These are phyloP conservation scores for Melopsittacus undulatus DNA, from an alignment of 2,797 vertebrate species.

Conservation along the genomic window DNA sequence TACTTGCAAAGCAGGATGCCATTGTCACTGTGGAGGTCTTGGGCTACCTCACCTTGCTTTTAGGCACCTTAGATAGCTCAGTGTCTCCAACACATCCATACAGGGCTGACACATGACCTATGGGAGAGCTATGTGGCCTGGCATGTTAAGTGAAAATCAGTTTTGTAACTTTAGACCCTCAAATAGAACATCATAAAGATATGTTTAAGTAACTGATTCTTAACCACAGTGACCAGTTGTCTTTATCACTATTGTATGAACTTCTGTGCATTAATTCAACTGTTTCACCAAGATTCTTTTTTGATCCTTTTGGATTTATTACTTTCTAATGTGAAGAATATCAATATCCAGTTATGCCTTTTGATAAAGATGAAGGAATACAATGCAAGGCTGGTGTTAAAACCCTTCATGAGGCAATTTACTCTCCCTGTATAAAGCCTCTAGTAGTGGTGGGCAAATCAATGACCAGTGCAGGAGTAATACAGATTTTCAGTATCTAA, in stretches of 20 bases:
- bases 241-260: not conserved
- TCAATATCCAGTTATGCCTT: not conserved
- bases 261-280: not conserved
- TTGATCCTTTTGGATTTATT: not conserved
- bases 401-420: not conserved
- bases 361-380: not conserved
- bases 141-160: not conserved
- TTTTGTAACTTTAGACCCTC: not conserved
- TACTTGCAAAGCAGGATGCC: accelerated
- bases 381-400: not conserved
- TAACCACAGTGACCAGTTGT: not conserved
- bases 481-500: not conserved
- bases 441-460: not conserved
- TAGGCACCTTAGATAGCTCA: not conserved
- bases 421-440: not conserved
- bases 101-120: not conserved
- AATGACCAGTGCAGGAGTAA: not conserved
- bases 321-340: not conserved
- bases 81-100: not conserved
- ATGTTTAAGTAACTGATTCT: not conserved
- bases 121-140: not conserved
- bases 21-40: not conserved
- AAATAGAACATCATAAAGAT: not conserved
- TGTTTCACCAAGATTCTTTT: not conserved
- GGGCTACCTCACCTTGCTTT: not conserved